Evolutionary conservation across 2,797 vertebrate species (phyloP).

Genomic region (Sphenopsis melanotis): DNA sequence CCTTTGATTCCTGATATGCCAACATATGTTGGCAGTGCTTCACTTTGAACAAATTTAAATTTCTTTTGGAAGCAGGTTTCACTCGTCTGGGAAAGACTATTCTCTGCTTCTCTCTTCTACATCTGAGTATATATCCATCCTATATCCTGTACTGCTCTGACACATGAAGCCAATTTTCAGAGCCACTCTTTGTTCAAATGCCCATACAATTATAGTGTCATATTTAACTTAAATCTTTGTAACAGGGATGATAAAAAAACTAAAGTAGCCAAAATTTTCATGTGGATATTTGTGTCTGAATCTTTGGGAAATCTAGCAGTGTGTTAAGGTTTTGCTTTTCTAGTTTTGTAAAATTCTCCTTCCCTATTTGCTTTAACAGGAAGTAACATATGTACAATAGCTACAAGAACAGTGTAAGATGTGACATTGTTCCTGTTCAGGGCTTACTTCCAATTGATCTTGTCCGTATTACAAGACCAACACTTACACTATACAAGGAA

Average conservation of each 20-base stretch:
- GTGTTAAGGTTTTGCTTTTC: neutral
- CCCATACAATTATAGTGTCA: neutral
- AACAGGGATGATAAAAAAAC: neutral
- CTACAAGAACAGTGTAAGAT: neutral
- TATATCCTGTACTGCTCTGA: neutral
- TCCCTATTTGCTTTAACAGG: neutral
- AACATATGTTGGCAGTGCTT: conserved; percentile 3
- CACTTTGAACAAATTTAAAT: conserved; percentile 19
- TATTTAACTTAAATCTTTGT: neutral
- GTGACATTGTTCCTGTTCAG: neutral
- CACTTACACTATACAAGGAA: neutral
- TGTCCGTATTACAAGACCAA: neutral
- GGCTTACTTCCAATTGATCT: neutral
- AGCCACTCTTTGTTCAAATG: neutral
- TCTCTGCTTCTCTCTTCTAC: neutral
- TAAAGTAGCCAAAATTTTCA: neutral
- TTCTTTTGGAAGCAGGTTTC: conserved; percentile 33
- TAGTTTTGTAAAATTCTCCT: neutral
- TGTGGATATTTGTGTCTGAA: neutral
- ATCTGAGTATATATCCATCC: neutral
- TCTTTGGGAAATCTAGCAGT: neutral
- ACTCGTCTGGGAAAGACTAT: conserved; percentile 22
- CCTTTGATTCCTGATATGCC: conserved; percentile 5
- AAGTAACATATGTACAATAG: neutral
- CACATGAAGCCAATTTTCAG: neutral